Evolutionary conservation across 2,797 vertebrate species (phyloP).

Genomic region (Sebastes variabilis): DNA sequence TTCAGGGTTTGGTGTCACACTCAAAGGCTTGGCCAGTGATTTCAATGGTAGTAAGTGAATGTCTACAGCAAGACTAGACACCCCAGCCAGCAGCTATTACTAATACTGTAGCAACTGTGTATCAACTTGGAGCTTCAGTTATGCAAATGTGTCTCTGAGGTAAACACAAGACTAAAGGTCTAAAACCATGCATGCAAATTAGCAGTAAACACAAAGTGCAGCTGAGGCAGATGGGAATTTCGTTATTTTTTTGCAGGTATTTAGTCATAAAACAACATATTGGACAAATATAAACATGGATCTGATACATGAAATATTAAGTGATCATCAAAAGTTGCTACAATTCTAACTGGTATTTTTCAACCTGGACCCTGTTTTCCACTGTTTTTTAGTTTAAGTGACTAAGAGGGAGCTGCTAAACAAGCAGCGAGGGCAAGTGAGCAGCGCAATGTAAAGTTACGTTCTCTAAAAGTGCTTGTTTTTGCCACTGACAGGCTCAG

Average conservation of each 20-base stretch:
- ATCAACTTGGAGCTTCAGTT: neutral
- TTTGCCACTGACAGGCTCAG: too few relatives aligned
- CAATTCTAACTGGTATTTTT: too few relatives aligned
- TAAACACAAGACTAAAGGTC: neutral
- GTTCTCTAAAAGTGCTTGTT: too few relatives aligned
- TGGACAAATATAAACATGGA: neutral
- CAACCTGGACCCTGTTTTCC: too few relatives aligned
- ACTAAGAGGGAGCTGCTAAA: too few relatives aligned
- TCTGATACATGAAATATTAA: neutral
- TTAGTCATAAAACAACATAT: neutral
- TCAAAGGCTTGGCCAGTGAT: conserved; percentile 54
- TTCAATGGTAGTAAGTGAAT: conserved; percentile 40
- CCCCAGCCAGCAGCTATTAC: conserved; percentile 17
- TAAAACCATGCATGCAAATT: neutral
- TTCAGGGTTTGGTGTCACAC: conserved; percentile 48
- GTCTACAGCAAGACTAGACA: conserved; percentile 26
- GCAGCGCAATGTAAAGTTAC: too few relatives aligned
- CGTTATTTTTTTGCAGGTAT: neutral
- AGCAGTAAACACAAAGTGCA: neutral
- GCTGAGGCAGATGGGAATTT: neutral
- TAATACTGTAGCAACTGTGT: conserved; percentile 25
- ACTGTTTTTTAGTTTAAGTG: too few relatives aligned
- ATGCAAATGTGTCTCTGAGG: neutral
- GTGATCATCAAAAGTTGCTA: neutral
- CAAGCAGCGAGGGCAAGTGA: too few relatives aligned